phyloP scores from a whole-genome alignment of 2,113 vertebrate species.

The Sphaerodactylus townsendi region DNA sequence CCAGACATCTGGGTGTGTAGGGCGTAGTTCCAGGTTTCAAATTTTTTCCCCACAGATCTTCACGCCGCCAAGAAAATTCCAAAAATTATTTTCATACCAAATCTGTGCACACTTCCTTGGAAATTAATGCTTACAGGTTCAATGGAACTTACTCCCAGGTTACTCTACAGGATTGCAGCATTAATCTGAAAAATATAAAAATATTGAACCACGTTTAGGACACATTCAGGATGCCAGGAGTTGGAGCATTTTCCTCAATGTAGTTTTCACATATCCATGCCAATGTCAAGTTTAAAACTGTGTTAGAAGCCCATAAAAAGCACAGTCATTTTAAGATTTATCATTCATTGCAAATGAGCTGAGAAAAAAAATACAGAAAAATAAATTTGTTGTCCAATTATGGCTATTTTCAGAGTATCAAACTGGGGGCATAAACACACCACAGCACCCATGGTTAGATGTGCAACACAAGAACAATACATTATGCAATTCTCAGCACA shows the following conservation, averaged over 20 bases:
- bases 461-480: neutral
- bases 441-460: neutral
- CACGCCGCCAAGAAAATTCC: neutral
- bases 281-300: conserved; percentile 32
- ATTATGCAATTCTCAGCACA: neutral
- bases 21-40: neutral
- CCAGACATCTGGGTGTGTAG: neutral
- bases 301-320: conserved; percentile 32
- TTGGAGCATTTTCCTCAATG: conserved; percentile 20
- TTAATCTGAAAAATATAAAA: neutral
- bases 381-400: neutral
- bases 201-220: conserved; percentile 56
- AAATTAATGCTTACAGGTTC: neutral
- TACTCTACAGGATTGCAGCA: neutral
- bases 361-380: neutral
- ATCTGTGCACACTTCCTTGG: too few species aligned
- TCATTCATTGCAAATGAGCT: neutral
- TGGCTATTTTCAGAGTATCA: neutral
- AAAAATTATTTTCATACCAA: neutral
- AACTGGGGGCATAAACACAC: neutral
- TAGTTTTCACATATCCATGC: conserved; percentile 1
- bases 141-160: neutral
- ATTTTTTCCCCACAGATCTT: neutral
- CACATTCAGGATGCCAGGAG: neutral
- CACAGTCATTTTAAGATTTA: neutral